A percentile compares a stretch with the other conserved stretches of the same genome.
These are phyloP conservation scores for Ahaetulla prasina DNA, from an alignment of 2,113 vertebrate genomes.

Conservation along the genomic window DNA sequence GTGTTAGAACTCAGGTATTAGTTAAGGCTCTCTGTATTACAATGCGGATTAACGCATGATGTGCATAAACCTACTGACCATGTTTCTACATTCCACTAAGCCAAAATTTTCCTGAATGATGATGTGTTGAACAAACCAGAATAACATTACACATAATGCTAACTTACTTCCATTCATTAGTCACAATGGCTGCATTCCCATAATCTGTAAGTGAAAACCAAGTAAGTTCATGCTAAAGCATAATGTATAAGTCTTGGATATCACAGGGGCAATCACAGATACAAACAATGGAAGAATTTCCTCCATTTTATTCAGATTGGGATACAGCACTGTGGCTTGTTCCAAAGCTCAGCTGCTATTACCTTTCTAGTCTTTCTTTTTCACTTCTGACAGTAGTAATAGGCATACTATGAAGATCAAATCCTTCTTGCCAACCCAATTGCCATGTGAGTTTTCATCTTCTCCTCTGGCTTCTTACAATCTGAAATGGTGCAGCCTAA, in stretches of 20 bases:
- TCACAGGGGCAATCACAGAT: background rate
- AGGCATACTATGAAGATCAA: background rate
- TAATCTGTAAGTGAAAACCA: background rate
- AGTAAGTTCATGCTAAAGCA: background rate
- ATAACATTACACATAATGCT: background rate
- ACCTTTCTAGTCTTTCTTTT: background rate
- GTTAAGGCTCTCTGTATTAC: background rate
- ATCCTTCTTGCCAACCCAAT: background rate
- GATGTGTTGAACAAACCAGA: background rate
- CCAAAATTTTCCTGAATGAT: background rate
- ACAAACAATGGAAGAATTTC: background rate
- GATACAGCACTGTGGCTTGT: background rate
- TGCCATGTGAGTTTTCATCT: background rate
- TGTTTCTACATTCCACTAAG: background rate
- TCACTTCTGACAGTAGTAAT: background rate
- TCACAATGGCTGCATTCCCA: background rate
- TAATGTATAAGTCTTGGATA: background rate
- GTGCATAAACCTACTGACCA: background rate
- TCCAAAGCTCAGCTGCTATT: background rate
- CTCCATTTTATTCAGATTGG: background rate
- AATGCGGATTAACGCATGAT: background rate
- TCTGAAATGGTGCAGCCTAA: background rate
- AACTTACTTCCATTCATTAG: background rate
- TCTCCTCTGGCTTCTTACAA: background rate
- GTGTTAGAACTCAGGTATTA: background rate